phyloP scores from a whole-genome alignment of 2,797 vertebrate genomes.

The Mastacembelus armatus region DNA sequence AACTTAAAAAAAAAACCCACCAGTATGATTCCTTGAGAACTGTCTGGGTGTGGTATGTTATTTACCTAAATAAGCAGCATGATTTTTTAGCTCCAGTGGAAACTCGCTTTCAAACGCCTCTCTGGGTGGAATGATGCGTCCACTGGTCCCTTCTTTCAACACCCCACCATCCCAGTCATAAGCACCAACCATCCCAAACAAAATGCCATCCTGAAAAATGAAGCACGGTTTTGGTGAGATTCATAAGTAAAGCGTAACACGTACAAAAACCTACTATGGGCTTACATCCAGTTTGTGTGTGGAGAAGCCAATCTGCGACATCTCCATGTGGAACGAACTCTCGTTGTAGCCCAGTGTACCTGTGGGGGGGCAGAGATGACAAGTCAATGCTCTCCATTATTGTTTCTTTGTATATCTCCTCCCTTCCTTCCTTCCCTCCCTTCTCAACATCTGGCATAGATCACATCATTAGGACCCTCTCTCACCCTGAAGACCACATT shows the following conservation, averaged over 20 bases:
- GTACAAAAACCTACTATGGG: background rate
- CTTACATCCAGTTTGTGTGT: conserved; percentile 90
- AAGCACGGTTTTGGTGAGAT: conserved; percentile 4
- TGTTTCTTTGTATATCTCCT: conserved; percentile 38
- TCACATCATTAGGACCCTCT: conserved; percentile 11
- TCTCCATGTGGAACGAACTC: conserved; percentile 96
- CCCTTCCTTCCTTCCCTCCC: conserved; percentile 61
- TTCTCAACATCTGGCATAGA: conserved; percentile 31
- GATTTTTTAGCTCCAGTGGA: conserved; percentile 91
- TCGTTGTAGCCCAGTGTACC: conserved; percentile 91
- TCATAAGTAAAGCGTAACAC: background rate
- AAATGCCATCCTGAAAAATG: conserved; percentile 88
- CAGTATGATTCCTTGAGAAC: background rate
- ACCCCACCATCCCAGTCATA: conserved; percentile 96
- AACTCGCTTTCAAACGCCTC: conserved; percentile 91
- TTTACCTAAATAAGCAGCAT: conserved; percentile 94
- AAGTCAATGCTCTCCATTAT: conserved; percentile 27
- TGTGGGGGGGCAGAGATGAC: conserved; percentile 56
- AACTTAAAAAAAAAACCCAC: background rate
- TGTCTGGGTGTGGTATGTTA: background rate
- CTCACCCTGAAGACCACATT: conserved; percentile 41
- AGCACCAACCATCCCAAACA: conserved; percentile 96
- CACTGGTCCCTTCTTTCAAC: conserved; percentile 84
- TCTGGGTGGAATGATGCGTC: conserved; percentile 82
- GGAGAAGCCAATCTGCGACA: conserved; percentile 97